Evolutionary conservation across 2,888 invertebrate species (phyloP).

Genomic region (Zaprionus obscuricornis): DNA sequence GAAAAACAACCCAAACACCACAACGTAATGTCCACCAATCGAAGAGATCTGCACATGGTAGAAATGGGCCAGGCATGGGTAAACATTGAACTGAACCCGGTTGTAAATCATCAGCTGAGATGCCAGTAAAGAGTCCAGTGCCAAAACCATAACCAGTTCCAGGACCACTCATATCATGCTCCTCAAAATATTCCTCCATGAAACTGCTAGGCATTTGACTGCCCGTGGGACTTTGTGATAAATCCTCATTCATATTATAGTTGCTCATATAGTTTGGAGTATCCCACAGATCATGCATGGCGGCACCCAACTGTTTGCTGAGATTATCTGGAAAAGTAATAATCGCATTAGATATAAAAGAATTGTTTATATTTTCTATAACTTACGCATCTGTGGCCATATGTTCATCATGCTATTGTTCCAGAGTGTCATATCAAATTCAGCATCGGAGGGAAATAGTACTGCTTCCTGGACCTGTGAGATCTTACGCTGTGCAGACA

Average conservation of each 20-base stretch:
- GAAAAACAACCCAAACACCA: constrained; percentile 98
- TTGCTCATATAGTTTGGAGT: constrained; percentile 38
- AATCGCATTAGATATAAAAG: too few species aligned
- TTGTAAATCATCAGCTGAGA: constrained; percentile 74
- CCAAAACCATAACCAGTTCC: constrained; percentile 64
- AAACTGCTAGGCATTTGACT: constrained; percentile 84
- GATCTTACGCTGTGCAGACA: constrained; percentile 84
- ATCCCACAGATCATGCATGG: constrained; percentile 89
- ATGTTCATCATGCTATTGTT: constrained; percentile 90
- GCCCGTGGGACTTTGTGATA: constrained; percentile 46
- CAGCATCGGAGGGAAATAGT: constrained; percentile 88
- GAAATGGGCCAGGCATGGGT: constrained; percentile 95
- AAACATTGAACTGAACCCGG: constrained; percentile 87
- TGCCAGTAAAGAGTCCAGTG: constrained; percentile 79
- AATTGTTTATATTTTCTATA: too few species aligned
- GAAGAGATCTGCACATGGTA: constrained; percentile 97
- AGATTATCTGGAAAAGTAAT: constrained; percentile 88
- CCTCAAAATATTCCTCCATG: constrained; percentile 89
- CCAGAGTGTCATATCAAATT: constrained; percentile 91
- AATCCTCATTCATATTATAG: constrained; percentile 53
- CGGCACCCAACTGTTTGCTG: constrained; percentile 88
- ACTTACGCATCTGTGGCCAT: constrained; percentile 93
- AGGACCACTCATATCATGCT: constrained; percentile 82
- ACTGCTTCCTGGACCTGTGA: constrained; percentile 86
- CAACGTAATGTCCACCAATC: constrained; percentile 99